Evolutionary conservation across 2,888 invertebrate genomes (phyloP).

Genomic region (Myopa tessellatipennis): DNA sequence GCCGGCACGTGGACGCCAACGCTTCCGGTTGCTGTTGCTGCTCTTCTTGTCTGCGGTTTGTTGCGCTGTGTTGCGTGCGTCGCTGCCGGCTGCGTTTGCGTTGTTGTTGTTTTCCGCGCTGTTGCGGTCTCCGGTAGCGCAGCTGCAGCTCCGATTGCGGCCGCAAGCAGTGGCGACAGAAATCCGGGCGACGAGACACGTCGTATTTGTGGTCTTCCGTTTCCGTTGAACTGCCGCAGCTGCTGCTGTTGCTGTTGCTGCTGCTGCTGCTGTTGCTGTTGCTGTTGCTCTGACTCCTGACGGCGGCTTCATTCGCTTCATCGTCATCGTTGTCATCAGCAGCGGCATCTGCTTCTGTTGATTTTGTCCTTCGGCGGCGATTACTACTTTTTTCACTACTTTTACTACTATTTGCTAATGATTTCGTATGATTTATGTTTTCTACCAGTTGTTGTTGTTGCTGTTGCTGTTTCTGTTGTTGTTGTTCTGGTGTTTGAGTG

Average conservation of each 20-base stretch:
- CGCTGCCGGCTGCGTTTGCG: conserved; percentile 46
- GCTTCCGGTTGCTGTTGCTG: conserved; percentile 57
- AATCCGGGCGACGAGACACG: conserved; percentile 26
- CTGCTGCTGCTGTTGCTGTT: conserved; percentile 17
- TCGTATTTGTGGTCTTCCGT: conserved; percentile 40
- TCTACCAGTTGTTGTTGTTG: conserved; percentile 45
- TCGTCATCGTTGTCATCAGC: conserved; percentile 23
- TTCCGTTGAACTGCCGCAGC: conserved; percentile 37
- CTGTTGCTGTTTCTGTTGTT: conserved; percentile 45
- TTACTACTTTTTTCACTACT: conserved; percentile 43
- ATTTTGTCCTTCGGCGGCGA: conserved; percentile 9
- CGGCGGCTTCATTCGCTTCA: conserved; percentile 23
- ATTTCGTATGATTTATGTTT: conserved; percentile 31
- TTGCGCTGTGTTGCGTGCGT: conserved; percentile 38
- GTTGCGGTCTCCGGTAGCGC: conserved; percentile 51
- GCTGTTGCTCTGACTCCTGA: background rate
- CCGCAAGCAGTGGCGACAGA: conserved; percentile 63
- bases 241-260: conserved; percentile 34
- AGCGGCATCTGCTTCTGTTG: conserved; percentile 34
- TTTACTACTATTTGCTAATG: conserved; percentile 44
- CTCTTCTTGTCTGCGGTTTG: conserved; percentile 24
- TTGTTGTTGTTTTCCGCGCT: conserved; percentile 44
- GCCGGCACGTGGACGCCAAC: conserved; percentile 53
- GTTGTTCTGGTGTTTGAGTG: conserved; percentile 52
- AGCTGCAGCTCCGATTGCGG: conserved; percentile 59